Base-by-base conservation (phyloP, 2,797 vertebrate species). In the Manis javanica region DNA sequence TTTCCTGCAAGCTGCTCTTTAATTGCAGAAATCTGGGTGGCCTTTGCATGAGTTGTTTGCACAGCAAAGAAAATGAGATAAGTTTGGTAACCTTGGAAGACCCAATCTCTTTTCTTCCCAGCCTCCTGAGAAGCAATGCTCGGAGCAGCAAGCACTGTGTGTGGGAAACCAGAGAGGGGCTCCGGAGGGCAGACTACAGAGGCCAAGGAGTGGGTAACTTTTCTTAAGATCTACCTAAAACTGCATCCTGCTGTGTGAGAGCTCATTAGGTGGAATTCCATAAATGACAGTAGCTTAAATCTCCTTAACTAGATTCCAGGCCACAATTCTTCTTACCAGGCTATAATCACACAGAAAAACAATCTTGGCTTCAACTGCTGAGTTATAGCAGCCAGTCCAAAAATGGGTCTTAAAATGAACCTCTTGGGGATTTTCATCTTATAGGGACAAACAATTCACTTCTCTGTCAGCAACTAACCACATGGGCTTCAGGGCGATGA, bases 1-100 rank as follows among this genome's bases (percentile, higher is more conserved):
- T 95, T 74, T 71, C 63, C 90, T 94, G 82, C 31, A 92, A 97
- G 91, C 46, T 94, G 82, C 81, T 96, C 87, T 96, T 96, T 97
- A 95, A 97, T 93, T 96, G 95, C 71, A 93, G 77, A 95, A 96
- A 94, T 59, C 61, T 97, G 63, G 64, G 97, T 97, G 89, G 63
- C 95, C 89, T 96, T 97, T 93, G 79, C 66, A 92, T 34, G 49
- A 88, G 16, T 79, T 97, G 97, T 97, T 92, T 77, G 3, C 64
- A 91, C 13, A 81, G 84, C 57, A 42, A 79, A 55, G 5, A 66
- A 79, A 74, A 83, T 97, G 96, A 97, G 85, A 39, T 71, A 96
- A 97, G 21, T 95, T 96, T n/a, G 66, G 5, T 97, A 94, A 97
- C 77, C 97, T 64, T 31, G 83, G 64, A 93, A 95, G 46, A 87